A percentile compares a stretch with the other conserved stretches of the same genome.
Conservation (phyloP, 2,888 invertebrate genomes). For the Diaperis boleti region DNA sequence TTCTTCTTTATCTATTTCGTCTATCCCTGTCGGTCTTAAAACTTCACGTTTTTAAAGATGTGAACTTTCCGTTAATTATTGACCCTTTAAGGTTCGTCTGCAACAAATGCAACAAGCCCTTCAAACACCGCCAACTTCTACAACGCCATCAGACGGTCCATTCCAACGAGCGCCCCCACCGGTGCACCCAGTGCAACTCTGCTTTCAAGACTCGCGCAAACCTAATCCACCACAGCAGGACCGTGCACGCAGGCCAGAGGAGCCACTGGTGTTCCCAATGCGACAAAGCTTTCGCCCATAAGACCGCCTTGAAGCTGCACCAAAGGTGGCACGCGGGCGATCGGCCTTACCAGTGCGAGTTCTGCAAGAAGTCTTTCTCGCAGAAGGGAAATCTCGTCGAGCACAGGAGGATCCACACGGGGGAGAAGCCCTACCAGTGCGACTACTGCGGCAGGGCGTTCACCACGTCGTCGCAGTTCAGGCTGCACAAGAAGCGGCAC, state of each 20-base stretch:
- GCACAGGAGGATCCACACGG: constrained; percentile 81
- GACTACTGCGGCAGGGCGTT: constrained; percentile 75
- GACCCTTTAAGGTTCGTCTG: constrained; percentile 73
- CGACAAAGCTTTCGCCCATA: constrained; percentile 80
- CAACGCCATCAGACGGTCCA: constrained; percentile 85
- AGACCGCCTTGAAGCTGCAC: constrained; percentile 82
- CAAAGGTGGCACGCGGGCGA: constrained; percentile 78
- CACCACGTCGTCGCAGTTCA: constrained; percentile 80
- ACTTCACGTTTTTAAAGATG: too few species aligned
- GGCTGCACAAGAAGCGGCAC: constrained; percentile 75
- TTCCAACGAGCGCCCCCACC: constrained; percentile 75
- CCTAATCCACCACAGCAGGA: constrained; percentile 75
- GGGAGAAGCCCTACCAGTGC: constrained; percentile 83
- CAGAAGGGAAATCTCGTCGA: constrained; percentile 84
- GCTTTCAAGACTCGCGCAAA: constrained; percentile 81
- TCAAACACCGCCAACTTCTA: constrained; percentile 80
- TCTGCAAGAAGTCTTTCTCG: constrained; percentile 80
- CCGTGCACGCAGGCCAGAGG: constrained; percentile 78
- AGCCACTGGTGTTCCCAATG: constrained; percentile 73
- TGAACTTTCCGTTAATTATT: too few species aligned
- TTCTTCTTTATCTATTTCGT: too few species aligned
- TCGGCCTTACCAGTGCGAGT: constrained; percentile 76
- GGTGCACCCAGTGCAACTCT: constrained; percentile 72
- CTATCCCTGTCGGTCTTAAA: too few species aligned
- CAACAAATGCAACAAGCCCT: constrained; percentile 80